Evolutionary conservation across 1,140 invertebrate species (phyloP).

Genomic region (Drosophila ambigua): DNA sequence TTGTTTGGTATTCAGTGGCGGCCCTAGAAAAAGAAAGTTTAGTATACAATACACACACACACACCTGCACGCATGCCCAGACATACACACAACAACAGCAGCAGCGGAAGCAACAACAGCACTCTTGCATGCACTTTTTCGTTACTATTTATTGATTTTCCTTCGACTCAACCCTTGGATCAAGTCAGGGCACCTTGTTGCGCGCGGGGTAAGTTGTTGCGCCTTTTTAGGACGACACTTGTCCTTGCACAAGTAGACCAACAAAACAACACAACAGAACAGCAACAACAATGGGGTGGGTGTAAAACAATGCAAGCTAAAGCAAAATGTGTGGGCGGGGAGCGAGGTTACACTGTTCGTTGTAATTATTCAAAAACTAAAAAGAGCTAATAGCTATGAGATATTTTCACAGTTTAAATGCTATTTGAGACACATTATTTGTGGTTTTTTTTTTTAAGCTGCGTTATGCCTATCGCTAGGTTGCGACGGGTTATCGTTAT

Average conservation of each 20-base stretch:
- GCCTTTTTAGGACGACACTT: constrained; percentile 64
- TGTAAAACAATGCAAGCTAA: constrained; percentile 4
- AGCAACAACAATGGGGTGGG: constrained; percentile 23
- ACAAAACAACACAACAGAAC: constrained; percentile 18
- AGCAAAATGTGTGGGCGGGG: background rate
- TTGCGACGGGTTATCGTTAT: no score
- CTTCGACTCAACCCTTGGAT: constrained; percentile 28
- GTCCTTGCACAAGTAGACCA: constrained; percentile 67
- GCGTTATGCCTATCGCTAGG: no score
- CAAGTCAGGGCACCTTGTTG: constrained; percentile 44
- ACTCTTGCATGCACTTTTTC: constrained; percentile 43
- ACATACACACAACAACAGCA: constrained; percentile 19
- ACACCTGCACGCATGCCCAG: constrained; percentile 22
- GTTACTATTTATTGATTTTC: constrained; percentile 77
- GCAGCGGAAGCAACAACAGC: background rate
- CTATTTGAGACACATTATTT: constrained; percentile 7
- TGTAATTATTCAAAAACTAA: constrained; percentile 30
- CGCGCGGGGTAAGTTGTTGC: constrained; percentile 71
- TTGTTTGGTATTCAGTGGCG: constrained; percentile 33
- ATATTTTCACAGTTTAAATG: constrained; percentile 27
- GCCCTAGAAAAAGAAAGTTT: constrained; percentile 77
- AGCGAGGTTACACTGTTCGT: constrained; percentile 2
- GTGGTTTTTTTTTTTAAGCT: no score
- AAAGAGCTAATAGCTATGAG: constrained; percentile 15
- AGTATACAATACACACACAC: constrained; percentile 59